Evolutionary conservation across 2,797 vertebrate genomes (phyloP).

Genomic region (Sebastes diploproa): DNA sequence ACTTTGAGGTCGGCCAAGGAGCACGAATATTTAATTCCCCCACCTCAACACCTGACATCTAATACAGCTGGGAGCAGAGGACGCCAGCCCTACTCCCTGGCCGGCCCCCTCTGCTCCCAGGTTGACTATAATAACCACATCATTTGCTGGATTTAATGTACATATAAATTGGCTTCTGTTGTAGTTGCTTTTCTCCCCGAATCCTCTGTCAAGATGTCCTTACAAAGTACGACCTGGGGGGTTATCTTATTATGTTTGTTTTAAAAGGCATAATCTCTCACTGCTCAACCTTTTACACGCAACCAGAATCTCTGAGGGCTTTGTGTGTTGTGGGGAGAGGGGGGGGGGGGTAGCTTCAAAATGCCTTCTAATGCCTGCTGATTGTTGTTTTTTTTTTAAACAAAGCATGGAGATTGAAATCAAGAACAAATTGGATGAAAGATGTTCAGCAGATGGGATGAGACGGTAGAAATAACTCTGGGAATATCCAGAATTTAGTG

Average conservation of each 20-base stretch:
- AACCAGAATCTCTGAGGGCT: constrained; percentile 32
- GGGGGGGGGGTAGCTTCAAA: background rate
- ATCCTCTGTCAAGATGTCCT: constrained; percentile 52
- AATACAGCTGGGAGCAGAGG: constrained; percentile 19
- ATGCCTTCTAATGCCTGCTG: constrained; percentile 21
- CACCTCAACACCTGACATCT: constrained; percentile 47
- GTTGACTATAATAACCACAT: constrained; percentile 45
- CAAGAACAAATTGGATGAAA: constrained; percentile 59
- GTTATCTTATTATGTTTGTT: constrained; percentile 70
- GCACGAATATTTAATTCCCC: constrained; percentile 56
- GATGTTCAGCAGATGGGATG: constrained; percentile 42
- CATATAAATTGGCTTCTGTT: constrained; percentile 62
- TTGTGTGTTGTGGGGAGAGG: constrained; percentile 5
- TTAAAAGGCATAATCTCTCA: constrained; percentile 58
- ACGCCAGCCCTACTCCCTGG: constrained; percentile 24
- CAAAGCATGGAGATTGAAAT: constrained; percentile 47
- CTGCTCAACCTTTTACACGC: constrained; percentile 47
- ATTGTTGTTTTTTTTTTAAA: constrained; percentile 20
- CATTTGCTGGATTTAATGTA: constrained; percentile 54
- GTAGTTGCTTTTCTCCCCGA: constrained; percentile 41
- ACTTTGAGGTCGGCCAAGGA: constrained; percentile 42
- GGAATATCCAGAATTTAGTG: constrained; percentile 34
- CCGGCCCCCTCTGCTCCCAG: constrained; percentile 16
- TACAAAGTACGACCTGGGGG: constrained; percentile 40
- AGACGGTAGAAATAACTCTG: constrained; percentile 32